Base-by-base conservation (phyloP, 2,888 invertebrate genomes). In the Crematogaster levior region DNA sequence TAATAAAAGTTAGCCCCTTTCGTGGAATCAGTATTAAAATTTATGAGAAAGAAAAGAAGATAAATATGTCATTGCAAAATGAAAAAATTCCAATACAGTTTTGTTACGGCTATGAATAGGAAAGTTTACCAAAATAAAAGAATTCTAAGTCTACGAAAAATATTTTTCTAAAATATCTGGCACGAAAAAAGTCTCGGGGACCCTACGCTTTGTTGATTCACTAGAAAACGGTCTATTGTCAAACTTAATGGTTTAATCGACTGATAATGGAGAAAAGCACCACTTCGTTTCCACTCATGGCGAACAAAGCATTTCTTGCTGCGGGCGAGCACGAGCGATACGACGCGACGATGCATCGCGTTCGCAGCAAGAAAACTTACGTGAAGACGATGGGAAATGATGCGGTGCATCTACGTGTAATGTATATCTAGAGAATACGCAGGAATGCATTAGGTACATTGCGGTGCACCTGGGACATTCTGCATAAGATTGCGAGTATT, bases 231-330 rank as follows among this genome's bases (percentile, higher is more conserved):
- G 75, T 73, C 84, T 77, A 88, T 89, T 90, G 88, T 90, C 75
- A 65, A 83, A 80, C 37, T 68, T 85, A 88, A 90, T 87, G 84
- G 85, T 81, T 90, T 89, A 89, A 90, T 89, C 86, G 86, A 15
- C 30, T 51, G 43, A 56, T 79, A 77, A 84, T 79, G 60, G 82
- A 73, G 51, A 70, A 60, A 74, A 77, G 56, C 48, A 34, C 27
- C 21, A 43, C 30, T 24, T 24, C 30, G 30, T 79, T 53, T 58
- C 70, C 60, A 37, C 37, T 15, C 80, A 37, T 9, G 10, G 60
- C 68, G 37, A 66, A 56, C 77, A 68, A 68, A 66, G 66, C 43
- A 7, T 66, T 66, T 77, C 77, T 77, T 43, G 56, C 53, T 66
- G 77, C 66, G 66, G 63, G 48, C 24, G 40, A 46, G 30, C 60